Percentiles rank a stretch among this genome's conserved stretches.
These are phyloP conservation scores for Platorchestia sp. DNA, from an alignment of 1,140 invertebrate genomes.

Conservation along the genomic window DNA sequence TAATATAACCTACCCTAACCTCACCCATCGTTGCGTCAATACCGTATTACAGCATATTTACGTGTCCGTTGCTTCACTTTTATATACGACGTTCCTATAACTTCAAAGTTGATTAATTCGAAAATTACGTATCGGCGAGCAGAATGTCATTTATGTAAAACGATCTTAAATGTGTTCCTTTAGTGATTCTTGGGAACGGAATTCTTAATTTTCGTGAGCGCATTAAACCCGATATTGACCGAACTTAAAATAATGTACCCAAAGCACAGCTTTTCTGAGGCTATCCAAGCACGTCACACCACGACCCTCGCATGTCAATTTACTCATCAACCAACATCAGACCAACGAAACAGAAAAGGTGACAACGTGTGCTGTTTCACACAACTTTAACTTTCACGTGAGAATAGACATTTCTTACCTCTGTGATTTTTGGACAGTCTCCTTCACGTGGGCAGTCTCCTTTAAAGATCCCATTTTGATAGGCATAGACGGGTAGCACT, in stretches of 20 bases:
- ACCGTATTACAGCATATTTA: no score
- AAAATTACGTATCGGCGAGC: no score
- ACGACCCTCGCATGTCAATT: neutral
- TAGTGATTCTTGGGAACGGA: neutral
- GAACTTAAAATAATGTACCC: no score
- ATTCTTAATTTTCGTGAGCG: neutral
- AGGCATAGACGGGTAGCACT: conserved; percentile 3
- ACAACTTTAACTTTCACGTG: neutral
- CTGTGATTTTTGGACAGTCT: conserved; percentile 30
- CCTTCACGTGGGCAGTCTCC: conserved; percentile 41
- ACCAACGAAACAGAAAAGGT: neutral
- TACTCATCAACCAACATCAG: neutral
- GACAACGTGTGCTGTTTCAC: neutral
- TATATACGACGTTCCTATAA: no score
- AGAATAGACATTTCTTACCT: neutral
- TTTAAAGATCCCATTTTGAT: conserved; percentile 47
- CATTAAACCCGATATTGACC: neutral
- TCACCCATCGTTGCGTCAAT: no score
- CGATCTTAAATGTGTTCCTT: no score
- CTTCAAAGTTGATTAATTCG: no score
- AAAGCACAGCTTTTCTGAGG: neutral
- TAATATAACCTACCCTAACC: no score
- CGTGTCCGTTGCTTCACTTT: no score
- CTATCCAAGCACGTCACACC: neutral
- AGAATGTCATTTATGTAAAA: no score